Conservation (phyloP, 2,797 vertebrate species). For the Bradypus variegatus region DNA sequence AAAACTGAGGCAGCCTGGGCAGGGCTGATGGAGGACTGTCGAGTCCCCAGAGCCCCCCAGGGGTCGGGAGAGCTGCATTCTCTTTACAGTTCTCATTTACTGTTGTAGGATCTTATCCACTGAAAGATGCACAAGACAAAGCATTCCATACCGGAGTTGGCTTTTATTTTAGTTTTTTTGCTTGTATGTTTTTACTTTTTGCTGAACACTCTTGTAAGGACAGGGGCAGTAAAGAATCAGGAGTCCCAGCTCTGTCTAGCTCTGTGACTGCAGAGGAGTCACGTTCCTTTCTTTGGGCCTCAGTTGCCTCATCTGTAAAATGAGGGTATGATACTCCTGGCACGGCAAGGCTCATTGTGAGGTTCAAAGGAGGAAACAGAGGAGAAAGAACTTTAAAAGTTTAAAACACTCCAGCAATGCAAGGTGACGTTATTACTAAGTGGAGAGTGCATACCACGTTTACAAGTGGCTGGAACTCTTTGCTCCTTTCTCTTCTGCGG, state of each 20-base stretch:
- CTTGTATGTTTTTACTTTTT: not conserved
- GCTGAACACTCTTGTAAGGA: not conserved
- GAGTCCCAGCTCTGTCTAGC: not conserved
- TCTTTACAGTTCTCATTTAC: not conserved
- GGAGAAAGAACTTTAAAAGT: not conserved
- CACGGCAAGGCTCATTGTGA: not conserved
- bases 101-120: not conserved
- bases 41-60: not conserved
- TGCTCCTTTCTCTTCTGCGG: not conserved
- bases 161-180: not conserved
- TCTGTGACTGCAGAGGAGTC: not conserved
- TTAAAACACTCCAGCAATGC: not conserved
- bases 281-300: not conserved
- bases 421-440: not conserved
- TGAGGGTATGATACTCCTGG: not conserved
- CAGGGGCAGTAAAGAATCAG: not conserved
- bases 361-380: not conserved
- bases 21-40: not conserved
- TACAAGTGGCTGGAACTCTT: not conserved
- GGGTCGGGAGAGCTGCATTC: not conserved
- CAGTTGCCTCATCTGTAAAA: not conserved
- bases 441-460: not conserved
- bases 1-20: rapidly evolving
- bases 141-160: not conserved
- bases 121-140: not conserved